Evolutionary conservation across 2,888 invertebrate species (phyloP).

Genomic region (Seira musarum): DNA sequence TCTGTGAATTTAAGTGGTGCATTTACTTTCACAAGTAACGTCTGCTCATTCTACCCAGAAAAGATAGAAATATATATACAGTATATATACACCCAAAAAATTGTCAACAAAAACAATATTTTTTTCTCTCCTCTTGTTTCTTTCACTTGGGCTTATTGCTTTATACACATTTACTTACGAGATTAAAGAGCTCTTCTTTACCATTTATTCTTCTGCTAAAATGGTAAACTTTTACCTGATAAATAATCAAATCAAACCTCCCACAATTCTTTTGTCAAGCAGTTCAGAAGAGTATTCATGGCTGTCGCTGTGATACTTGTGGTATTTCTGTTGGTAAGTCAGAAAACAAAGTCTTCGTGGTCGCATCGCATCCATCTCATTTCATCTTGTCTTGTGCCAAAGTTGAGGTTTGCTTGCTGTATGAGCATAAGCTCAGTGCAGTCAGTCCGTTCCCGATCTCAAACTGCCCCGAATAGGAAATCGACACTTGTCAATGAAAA

Average conservation of each 20-base stretch:
- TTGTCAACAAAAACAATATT: slow-evolving; percentile 57
- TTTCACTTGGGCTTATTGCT: slow-evolving; percentile 13
- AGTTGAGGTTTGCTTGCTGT: background rate
- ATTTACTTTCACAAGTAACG: slow-evolving; percentile 61
- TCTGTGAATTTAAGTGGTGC: slow-evolving; percentile 57
- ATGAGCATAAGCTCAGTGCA: background rate
- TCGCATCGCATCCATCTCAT: too few species aligned
- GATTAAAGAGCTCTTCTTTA: slow-evolving; percentile 11
- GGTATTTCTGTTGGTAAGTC: background rate
- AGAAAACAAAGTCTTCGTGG: background rate
- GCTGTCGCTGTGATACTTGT: background rate
- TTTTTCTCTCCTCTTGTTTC: slow-evolving; percentile 41
- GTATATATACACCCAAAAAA: slow-evolving; percentile 47
- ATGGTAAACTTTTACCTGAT: slow-evolving; percentile 42
- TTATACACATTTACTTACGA: slow-evolving; percentile 1
- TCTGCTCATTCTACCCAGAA: slow-evolving; percentile 50
- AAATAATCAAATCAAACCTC: slow-evolving; percentile 24
- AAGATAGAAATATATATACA: slow-evolving; percentile 24
- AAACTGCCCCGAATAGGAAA: too few species aligned
- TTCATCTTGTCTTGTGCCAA: background rate
- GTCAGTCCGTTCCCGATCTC: background rate
- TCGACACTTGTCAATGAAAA: background rate
- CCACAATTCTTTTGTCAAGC: background rate
- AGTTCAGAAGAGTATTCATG: background rate
- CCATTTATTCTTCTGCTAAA: slow-evolving; percentile 3